Conservation (phyloP, 1,140 invertebrate genomes). For the Saccostrea echinata region DNA sequence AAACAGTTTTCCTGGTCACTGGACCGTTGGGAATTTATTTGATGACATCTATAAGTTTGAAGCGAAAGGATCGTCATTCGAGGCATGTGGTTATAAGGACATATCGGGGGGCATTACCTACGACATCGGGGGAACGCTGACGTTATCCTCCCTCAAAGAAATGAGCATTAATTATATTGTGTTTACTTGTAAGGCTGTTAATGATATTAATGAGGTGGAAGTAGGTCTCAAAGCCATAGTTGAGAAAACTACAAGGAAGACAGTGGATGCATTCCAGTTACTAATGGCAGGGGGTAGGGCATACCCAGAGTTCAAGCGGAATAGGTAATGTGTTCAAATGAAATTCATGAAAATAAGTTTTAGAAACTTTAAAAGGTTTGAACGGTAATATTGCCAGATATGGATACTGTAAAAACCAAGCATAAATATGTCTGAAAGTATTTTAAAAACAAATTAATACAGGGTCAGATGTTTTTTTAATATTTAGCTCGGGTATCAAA, state of each 20-base stretch:
- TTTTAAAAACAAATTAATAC: not conserved
- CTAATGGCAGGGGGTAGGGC: not conserved
- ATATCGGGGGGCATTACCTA: too few species aligned
- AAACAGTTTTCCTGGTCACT: too few species aligned
- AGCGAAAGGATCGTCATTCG: too few species aligned
- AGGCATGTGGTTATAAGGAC: too few species aligned
- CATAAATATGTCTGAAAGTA: not conserved
- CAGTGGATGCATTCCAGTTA: not conserved
- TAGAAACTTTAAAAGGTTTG: not conserved
- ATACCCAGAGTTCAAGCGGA: not conserved
- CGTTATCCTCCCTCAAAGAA: too few species aligned
- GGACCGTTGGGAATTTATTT: too few species aligned
- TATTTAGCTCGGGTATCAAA: too few species aligned
- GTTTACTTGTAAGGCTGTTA: not conserved
- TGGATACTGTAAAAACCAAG: not conserved
- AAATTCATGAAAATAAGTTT: not conserved
- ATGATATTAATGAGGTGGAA: not conserved
- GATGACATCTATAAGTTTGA: too few species aligned
- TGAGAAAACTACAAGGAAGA: slow-evolving; percentile 6
- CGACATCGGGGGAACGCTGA: too few species aligned
- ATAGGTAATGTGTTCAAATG: not conserved
- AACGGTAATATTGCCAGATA: not conserved
- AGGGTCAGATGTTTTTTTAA: not conserved
- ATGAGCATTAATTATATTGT: too few species aligned
- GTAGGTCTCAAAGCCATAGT: not conserved